Evolutionary conservation across 2,113 vertebrate genomes (phyloP), one percentile per base, ranked within the genome.

Genomic region (Gasterosteus nipponicus): DNA sequence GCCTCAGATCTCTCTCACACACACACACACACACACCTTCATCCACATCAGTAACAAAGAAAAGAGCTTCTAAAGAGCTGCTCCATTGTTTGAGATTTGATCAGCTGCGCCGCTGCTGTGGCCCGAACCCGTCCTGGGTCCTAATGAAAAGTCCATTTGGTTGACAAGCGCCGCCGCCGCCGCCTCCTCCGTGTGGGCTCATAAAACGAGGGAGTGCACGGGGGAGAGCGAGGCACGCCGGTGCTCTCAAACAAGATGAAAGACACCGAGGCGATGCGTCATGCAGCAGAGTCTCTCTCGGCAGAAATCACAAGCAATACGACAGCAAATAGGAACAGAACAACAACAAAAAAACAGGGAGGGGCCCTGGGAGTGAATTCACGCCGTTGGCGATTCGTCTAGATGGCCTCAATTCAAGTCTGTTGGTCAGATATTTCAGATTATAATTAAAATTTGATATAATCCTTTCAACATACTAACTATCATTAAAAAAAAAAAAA

Each of bases 141-240:
- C 73, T 85, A 91, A 89, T 89, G 81, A 88, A 87, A 86, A 86
- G 86, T 88, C 84, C 80, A 85, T 91, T 91, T 87, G 81, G 66
- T 75, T 29, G 14, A 67, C 39, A 22, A 61, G 63, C 49, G 49
- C 16, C 33, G 62, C 62, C 61, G 77, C 75, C 76, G 85, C 63
- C 49, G 77, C 51, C 29, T 77, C 77, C 70, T 26, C 22, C 65
- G 60, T 75, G 73, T 69, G 74, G 72, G 54, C 39, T 71, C 58
- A 44, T 81, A 75, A 85, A 85, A 75, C 15, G 0, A 51, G 54
- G 61, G 42, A 63, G 68, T 35, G 0, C 79, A 78, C 14, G 1
- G 15, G 60, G 69, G 76, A 14, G 53, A 69, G 35, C 41, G 65
- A 70, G 15, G 18, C 69, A 29, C 59, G 70, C 72, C 81, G 64